Conservation (phyloP, 2,113 vertebrate species). For the Labeo catla region DNA sequence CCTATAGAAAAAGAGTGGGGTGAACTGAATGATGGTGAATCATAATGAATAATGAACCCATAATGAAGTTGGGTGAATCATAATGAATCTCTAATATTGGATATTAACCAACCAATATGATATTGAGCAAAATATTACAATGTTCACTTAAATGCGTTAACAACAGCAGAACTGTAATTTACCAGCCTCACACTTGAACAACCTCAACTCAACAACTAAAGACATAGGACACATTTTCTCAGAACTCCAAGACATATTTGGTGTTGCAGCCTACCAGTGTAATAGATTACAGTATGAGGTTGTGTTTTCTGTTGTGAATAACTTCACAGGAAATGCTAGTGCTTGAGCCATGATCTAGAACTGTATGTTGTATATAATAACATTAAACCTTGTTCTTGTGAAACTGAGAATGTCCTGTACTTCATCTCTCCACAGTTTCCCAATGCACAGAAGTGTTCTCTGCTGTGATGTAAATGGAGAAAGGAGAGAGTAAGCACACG, state of each 20-base stretch:
- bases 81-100: too few relatives aligned
- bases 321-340: not conserved
- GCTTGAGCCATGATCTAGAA: not conserved
- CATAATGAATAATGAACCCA: too few relatives aligned
- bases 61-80: too few relatives aligned
- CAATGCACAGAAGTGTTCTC: constrained; percentile 9
- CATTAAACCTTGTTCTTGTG: constrained; percentile 9
- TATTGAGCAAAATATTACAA: not conserved
- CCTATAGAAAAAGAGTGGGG: too few relatives aligned
- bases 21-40: too few relatives aligned
- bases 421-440: constrained; percentile 31
- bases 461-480: not conserved
- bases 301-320: not conserved
- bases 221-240: not conserved
- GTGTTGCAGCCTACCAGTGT: not conserved
- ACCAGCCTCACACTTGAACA: not conserved
- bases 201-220: not conserved
- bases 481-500: not conserved
- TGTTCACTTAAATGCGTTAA: not conserved
- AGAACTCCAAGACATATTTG: not conserved
- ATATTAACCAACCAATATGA: too few relatives aligned
- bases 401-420: constrained; percentile 7
- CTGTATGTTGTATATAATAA: not conserved
- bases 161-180: not conserved
- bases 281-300: not conserved